These are phyloP conservation scores for Dromiciops gliroides DNA, from an alignment of 2,113 vertebrate genomes.

Conservation along the genomic window DNA sequence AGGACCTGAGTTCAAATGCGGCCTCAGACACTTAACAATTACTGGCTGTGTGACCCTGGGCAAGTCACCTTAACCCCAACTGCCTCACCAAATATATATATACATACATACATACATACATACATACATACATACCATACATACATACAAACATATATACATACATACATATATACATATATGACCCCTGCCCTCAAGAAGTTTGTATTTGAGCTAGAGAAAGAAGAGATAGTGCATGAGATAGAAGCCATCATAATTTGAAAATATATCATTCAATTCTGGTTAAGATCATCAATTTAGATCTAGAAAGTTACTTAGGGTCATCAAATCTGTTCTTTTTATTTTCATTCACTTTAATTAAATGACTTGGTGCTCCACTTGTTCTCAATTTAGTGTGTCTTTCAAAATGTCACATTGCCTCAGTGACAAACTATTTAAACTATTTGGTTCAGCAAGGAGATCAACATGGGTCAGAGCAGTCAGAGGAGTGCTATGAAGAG, in stretches of 20 bases:
- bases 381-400: neutral
- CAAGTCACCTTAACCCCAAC: too few relatives aligned
- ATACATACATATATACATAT: too few relatives aligned
- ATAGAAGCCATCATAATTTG: neutral
- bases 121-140: too few relatives aligned
- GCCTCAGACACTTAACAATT: too few relatives aligned
- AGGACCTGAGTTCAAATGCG: too few relatives aligned
- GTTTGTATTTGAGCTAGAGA: neutral
- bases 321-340: neutral
- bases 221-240: neutral
- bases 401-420: neutral
- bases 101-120: too few relatives aligned
- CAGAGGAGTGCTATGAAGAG: neutral
- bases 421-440: neutral
- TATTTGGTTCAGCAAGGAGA: neutral
- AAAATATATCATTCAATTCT: neutral
- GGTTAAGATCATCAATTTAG: neutral
- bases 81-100: too few relatives aligned
- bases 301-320: neutral
- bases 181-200: neutral
- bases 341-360: neutral
- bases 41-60: too few relatives aligned
- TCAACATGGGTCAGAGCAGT: neutral
- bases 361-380: neutral
- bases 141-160: too few relatives aligned